A percentile compares a stretch with the other conserved stretches of the same genome.
Evolutionary conservation across 2,797 vertebrate species (phyloP).

Genomic region (Pteropus rufus): DNA sequence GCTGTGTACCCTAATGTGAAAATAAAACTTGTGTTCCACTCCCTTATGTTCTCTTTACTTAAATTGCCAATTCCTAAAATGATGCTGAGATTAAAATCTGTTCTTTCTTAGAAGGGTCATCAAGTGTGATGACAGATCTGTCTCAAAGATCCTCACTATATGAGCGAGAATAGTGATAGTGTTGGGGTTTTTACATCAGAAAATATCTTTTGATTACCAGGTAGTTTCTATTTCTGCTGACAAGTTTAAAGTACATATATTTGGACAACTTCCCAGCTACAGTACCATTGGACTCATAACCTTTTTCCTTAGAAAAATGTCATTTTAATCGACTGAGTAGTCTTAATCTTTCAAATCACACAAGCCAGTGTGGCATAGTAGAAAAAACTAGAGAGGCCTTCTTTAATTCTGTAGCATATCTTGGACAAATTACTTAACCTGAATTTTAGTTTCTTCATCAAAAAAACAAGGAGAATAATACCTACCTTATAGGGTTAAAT

Average conservation of each 20-base stretch:
- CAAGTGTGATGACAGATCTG: background rate
- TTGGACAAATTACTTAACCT: background rate
- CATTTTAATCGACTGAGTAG: background rate
- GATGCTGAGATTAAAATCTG: conserved; percentile 53
- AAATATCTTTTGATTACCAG: conserved; percentile 28
- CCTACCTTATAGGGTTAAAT: conserved; percentile 29
- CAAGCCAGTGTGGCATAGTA: background rate
- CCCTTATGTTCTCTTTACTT: conserved; percentile 4
- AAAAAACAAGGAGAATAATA: background rate
- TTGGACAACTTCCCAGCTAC: background rate
- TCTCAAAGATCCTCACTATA: conserved; percentile 15
- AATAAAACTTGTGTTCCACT: conserved; percentile 36
- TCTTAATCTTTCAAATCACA: conserved; percentile 28
- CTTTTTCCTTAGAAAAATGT: conserved; percentile 31
- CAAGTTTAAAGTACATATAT: conserved; percentile 10
- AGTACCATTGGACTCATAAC: background rate
- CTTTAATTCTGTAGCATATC: background rate
- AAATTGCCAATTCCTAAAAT: conserved; percentile 33
- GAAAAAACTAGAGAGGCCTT: background rate
- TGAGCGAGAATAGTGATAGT: background rate
- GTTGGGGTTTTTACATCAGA: conserved; percentile 37
- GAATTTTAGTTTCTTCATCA: conserved; percentile 32
- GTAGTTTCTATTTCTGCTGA: conserved; percentile 28
- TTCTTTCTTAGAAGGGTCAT: conserved; percentile 25
- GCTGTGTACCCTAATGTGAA: conserved; percentile 37